Percentiles rank a stretch among this genome's conserved stretches.
These are phyloP conservation scores for Lamproptera curius DNA, from an alignment of 2,888 invertebrate genomes.

Conservation along the genomic window DNA sequence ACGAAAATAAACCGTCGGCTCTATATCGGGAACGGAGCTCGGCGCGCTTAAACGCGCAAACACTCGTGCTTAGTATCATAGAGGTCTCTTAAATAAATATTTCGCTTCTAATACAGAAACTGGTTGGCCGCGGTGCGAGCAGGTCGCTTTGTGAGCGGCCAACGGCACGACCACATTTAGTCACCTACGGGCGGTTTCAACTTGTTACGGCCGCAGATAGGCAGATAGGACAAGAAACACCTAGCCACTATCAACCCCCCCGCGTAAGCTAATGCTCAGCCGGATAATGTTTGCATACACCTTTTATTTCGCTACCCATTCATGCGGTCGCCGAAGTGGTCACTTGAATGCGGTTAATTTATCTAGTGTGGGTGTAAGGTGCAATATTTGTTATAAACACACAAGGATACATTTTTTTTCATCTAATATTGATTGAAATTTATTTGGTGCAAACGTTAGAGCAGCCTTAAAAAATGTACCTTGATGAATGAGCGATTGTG, in stretches of 20 bases:
- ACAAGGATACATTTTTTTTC: too few species aligned
- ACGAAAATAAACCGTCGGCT: not conserved
- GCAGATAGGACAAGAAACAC: constrained; percentile 10
- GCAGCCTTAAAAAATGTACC: too few species aligned
- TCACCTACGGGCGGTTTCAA: constrained; percentile 15
- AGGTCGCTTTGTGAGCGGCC: constrained; percentile 18
- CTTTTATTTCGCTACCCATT: not conserved
- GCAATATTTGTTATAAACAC: too few species aligned
- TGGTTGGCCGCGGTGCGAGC: constrained; percentile 16
- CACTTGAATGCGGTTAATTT: too few species aligned
- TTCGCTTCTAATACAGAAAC: constrained; percentile 21
- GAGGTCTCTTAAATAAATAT: constrained; percentile 19
- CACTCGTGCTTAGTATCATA: constrained; percentile 10
- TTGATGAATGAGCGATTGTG: too few species aligned
- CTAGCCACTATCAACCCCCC: constrained; percentile 1
- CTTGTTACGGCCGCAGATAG: constrained; percentile 15
- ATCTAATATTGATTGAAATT: too few species aligned
- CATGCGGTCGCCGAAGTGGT: too few species aligned
- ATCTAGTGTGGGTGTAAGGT: too few species aligned
- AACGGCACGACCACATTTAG: constrained; percentile 17
- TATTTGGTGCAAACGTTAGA: too few species aligned
- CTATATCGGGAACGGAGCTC: constrained; percentile 1
- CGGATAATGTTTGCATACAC: not conserved
- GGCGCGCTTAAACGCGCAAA: constrained; percentile 2
- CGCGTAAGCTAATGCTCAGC: not conserved